Conservation (phyloP, 2,113 vertebrate genomes). For the Podarcis raffonei region DNA sequence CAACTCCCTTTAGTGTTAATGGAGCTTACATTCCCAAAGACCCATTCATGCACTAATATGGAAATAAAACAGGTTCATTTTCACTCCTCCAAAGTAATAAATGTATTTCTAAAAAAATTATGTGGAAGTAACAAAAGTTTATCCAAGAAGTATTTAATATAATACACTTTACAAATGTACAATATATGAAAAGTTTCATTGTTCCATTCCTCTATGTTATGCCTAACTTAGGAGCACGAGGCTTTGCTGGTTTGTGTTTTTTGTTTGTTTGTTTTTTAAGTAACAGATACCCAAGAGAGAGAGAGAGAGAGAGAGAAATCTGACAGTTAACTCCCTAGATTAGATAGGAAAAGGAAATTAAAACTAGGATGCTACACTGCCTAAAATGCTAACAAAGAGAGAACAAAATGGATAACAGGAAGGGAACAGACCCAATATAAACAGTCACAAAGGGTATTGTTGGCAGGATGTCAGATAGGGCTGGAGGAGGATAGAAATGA, state of each 20-base stretch:
- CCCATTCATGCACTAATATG: neutral
- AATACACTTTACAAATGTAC: neutral
- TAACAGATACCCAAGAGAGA: neutral
- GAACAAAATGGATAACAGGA: conserved; percentile 71
- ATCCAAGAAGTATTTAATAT: conserved; percentile 39
- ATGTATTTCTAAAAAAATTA: neutral
- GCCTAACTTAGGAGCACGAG: neutral
- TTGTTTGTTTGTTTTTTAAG: neutral
- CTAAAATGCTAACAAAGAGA: conserved; percentile 69
- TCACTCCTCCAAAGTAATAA: conserved; percentile 14
- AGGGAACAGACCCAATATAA: conserved; percentile 72
- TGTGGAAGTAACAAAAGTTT: conserved; percentile 18
- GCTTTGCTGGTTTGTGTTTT: neutral
- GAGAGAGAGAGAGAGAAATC: conserved; percentile 4
- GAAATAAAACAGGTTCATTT: neutral
- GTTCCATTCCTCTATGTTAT: too few species aligned
- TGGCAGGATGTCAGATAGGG: conserved; percentile 70
- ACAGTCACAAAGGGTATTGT: conserved; percentile 64
- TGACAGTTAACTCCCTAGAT: conserved; percentile 42
- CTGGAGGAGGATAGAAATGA: conserved; percentile 70
- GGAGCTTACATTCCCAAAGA: neutral
- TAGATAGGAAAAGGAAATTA: conserved; percentile 72
- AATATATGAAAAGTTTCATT: too few species aligned
- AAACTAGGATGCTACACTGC: conserved; percentile 54
- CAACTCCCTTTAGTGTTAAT: neutral